These are phyloP conservation scores for Brenthis ino DNA, from an alignment of 2,888 invertebrate species.

Conservation along the genomic window DNA sequence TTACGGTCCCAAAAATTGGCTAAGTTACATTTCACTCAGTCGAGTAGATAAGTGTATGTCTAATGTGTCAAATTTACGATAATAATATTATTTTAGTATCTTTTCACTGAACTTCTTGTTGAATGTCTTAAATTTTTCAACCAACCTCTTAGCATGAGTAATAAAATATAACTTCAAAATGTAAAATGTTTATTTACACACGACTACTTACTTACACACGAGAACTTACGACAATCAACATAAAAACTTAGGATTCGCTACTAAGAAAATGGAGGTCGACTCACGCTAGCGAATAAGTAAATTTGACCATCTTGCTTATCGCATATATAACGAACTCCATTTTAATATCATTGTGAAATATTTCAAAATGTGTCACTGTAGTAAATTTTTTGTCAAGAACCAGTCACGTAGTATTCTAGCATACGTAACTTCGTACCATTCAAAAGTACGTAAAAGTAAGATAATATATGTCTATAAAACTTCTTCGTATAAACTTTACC, in stretches of 20 bases:
- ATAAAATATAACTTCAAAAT: slow-evolving; percentile 5
- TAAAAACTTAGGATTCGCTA: slow-evolving; percentile 3
- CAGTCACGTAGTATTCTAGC: slow-evolving; percentile 5
- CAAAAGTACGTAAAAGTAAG: background rate
- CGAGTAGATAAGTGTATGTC: too few relatives aligned
- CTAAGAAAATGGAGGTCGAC: slow-evolving; percentile 1
- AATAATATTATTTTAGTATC: too few relatives aligned
- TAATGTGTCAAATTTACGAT: too few relatives aligned
- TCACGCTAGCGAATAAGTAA: background rate
- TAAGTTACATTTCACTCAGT: too few relatives aligned
- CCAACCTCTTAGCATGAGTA: background rate
- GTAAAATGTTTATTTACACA: slow-evolving; percentile 6
- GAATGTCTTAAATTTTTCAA: background rate
- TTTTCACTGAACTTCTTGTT: too few relatives aligned
- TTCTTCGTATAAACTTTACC: background rate
- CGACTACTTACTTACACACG: background rate
- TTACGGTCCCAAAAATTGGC: too few relatives aligned
- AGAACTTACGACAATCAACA: slow-evolving; percentile 10
- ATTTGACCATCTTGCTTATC: too few relatives aligned
- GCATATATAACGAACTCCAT: too few relatives aligned
- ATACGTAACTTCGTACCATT: background rate
- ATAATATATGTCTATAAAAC: slow-evolving; percentile 7
- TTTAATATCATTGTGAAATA: too few relatives aligned
- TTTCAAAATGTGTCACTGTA: too few relatives aligned
- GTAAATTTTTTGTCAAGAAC: background rate